phyloP scores from a whole-genome alignment of 2,888 invertebrate genomes.

The Morpho deidamia region DNA sequence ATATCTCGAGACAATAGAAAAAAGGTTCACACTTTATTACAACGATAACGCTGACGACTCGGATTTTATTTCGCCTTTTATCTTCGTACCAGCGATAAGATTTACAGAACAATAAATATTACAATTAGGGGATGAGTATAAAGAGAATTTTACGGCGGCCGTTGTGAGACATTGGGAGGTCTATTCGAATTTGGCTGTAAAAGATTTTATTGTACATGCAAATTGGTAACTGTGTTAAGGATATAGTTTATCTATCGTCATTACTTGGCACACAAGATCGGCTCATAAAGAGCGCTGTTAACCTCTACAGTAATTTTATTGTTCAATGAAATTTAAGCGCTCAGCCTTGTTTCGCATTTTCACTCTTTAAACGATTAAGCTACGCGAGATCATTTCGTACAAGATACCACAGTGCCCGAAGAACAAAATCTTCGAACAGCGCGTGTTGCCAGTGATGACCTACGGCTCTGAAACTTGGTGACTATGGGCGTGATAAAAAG shows the following conservation, averaged over 20 bases:
- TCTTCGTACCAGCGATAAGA: slow-evolving; percentile 40
- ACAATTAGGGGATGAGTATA: slow-evolving; percentile 45
- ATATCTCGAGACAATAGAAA: slow-evolving; percentile 11
- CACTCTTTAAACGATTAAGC: too few species aligned
- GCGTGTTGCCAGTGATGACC: too few species aligned
- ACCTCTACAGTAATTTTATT: too few species aligned
- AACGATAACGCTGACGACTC: slow-evolving; percentile 12
- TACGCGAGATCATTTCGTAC: too few species aligned
- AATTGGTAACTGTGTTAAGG: not conserved
- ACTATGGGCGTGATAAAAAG: too few species aligned
- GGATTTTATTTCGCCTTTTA: slow-evolving; percentile 28
- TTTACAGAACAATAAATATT: slow-evolving; percentile 47
- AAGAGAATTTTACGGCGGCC: slow-evolving; percentile 37
- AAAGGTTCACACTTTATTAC: slow-evolving; percentile 16
- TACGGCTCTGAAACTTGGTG: too few species aligned
- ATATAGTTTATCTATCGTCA: not conserved
- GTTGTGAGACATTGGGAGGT: slow-evolving; percentile 25
- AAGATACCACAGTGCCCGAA: too few species aligned
- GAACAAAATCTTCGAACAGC: too few species aligned
- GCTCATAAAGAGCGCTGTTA: too few species aligned
- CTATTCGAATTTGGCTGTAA: slow-evolving; percentile 25
- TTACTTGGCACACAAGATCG: not conserved
- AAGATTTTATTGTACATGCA: not conserved
- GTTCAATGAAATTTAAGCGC: too few species aligned
- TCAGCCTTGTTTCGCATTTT: too few species aligned